A percentile compares a stretch with the other conserved stretches of the same genome.
phyloP scores from a whole-genome alignment of 2,888 invertebrate genomes.

The Drosophila koepferae region DNA sequence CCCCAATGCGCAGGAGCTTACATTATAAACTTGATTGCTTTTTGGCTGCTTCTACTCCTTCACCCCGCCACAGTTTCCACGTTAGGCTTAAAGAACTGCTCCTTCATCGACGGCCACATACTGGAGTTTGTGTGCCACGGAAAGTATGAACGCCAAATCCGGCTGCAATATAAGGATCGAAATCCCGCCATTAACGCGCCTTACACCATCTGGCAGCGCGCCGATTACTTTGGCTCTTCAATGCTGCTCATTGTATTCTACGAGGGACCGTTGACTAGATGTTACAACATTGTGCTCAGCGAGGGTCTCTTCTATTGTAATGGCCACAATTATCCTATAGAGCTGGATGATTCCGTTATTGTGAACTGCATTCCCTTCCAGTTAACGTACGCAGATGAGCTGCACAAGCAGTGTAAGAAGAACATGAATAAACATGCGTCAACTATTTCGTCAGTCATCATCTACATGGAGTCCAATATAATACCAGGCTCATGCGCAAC shows the following conservation, averaged over 20 bases:
- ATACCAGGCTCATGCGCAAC: slow-evolving; percentile 5
- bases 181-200: slow-evolving; percentile 51
- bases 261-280: slow-evolving; percentile 57
- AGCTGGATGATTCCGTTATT: neutral
- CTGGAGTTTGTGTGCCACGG: slow-evolving; percentile 61
- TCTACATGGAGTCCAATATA: slow-evolving; percentile 62
- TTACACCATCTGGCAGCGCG: slow-evolving; percentile 60
- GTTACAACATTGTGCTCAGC: slow-evolving; percentile 46
- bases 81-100: slow-evolving; percentile 36
- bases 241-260: slow-evolving; percentile 59
- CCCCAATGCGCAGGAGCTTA: slow-evolving; percentile 46
- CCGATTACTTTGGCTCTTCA: slow-evolving; percentile 43
- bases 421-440: neutral
- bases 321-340: slow-evolving; percentile 46
- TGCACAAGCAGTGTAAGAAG: slow-evolving; percentile 39
- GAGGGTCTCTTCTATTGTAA: slow-evolving; percentile 53
- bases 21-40: slow-evolving; percentile 59
- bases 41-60: slow-evolving; percentile 45
- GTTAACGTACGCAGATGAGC: slow-evolving; percentile 45
- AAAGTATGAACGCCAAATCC: slow-evolving; percentile 39
- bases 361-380: slow-evolving; percentile 54
- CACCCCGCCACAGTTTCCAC: slow-evolving; percentile 22
- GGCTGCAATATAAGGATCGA: slow-evolving; percentile 55
- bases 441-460: slow-evolving; percentile 58
- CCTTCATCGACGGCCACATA: slow-evolving; percentile 61